Conservation (phyloP, 2,888 invertebrate species). For the Aproaerema taeniolella region DNA sequence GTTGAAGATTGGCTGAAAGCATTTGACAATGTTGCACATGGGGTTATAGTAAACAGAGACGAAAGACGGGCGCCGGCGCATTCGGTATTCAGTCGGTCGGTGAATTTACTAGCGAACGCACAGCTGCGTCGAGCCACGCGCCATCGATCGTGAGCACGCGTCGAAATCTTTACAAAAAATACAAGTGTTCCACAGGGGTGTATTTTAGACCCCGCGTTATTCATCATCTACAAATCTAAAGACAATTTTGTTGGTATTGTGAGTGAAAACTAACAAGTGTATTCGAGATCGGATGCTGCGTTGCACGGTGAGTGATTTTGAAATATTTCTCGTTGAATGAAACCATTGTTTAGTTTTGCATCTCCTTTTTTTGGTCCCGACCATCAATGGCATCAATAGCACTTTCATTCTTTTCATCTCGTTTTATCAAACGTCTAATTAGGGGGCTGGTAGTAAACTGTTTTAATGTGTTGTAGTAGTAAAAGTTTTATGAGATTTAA, state of each 20-base stretch:
- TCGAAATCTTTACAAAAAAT: constrained; percentile 40
- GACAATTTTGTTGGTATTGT: constrained; percentile 12
- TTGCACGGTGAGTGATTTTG: constrained; percentile 67
- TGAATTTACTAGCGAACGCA: constrained; percentile 50
- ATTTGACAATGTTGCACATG: constrained; percentile 57
- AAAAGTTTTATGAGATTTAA: constrained; percentile 54
- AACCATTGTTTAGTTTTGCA: constrained; percentile 55
- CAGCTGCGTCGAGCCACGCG: constrained; percentile 56
- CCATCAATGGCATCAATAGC: constrained; percentile 41
- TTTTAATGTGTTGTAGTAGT: constrained; percentile 37
- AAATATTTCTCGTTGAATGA: constrained; percentile 52
- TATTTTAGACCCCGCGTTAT: constrained; percentile 47
- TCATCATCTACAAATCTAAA: constrained; percentile 26
- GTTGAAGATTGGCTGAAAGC: constrained; percentile 33
- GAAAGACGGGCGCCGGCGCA: constrained; percentile 49
- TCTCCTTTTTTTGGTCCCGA: constrained; percentile 39
- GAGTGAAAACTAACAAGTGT: too few relatives aligned
- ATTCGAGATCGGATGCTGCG: constrained; percentile 55
- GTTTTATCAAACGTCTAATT: constrained; percentile 58
- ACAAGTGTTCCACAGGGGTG: constrained; percentile 48
- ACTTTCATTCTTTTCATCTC: constrained; percentile 52
- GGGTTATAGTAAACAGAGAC: constrained; percentile 64
- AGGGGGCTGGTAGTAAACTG: constrained; percentile 47
- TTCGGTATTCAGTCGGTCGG: constrained; percentile 42
- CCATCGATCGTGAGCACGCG: constrained; percentile 44